These are phyloP conservation scores for Rhodeus uyekii DNA, from an alignment of 2,797 vertebrate genomes.

Conservation along the genomic window DNA sequence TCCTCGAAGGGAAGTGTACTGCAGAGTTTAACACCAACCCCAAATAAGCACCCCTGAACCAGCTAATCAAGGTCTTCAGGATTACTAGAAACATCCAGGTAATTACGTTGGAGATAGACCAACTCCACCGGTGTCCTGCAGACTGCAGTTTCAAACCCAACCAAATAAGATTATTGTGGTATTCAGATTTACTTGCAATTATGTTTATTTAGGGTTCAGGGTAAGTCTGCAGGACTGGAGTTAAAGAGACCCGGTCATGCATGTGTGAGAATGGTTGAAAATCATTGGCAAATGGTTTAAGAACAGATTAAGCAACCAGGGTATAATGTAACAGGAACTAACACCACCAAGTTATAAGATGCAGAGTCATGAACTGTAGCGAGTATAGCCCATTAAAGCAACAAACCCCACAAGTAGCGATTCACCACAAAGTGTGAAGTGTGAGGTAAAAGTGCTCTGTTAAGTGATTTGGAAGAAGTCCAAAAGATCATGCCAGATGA, in stretches of 20 bases:
- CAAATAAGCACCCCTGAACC: background rate
- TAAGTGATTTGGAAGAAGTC: slow-evolving; percentile 8
- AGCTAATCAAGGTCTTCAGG: background rate
- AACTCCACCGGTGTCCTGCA: background rate
- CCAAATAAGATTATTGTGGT: background rate
- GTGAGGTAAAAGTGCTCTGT: background rate
- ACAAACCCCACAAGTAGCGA: background rate
- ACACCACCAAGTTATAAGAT: background rate
- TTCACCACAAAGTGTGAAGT: slow-evolving; percentile 4
- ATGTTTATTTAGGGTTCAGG: background rate
- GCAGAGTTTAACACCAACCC: background rate
- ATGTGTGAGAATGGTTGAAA: background rate
- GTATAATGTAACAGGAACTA: background rate
- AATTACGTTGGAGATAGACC: background rate
- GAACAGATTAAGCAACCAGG: background rate
- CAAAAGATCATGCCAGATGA: slow-evolving; percentile 67
- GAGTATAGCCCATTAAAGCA: slow-evolving; percentile 35
- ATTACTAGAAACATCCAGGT: background rate
- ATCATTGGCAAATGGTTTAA: background rate
- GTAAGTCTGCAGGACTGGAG: background rate
- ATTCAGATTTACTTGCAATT: background rate
- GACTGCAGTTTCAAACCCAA: background rate
- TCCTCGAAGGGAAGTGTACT: background rate
- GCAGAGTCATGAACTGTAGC: background rate
- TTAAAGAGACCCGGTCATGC: background rate